These are phyloP conservation scores for Paradisaea rubra DNA, from an alignment of 2,113 vertebrate genomes.

Conservation along the genomic window DNA sequence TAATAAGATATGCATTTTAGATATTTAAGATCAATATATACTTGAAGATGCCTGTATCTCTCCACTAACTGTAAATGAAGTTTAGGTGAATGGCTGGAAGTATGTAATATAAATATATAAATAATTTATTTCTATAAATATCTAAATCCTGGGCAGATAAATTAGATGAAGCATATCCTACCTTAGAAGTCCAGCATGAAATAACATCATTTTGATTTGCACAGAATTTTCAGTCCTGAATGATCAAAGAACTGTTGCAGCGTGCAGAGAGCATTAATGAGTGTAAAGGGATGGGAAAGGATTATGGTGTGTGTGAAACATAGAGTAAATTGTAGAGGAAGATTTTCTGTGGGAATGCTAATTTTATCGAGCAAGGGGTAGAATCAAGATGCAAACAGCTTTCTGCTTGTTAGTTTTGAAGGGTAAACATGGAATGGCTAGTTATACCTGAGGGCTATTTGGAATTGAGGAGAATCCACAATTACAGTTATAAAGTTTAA, in stretches of 20 bases:
- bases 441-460: not conserved
- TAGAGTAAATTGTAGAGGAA: not conserved
- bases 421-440: not conserved
- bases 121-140: not conserved
- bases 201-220: not conserved
- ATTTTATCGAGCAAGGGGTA: not conserved
- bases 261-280: not conserved
- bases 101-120: not conserved
- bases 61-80: not conserved
- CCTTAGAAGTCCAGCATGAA: not conserved
- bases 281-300: not conserved
- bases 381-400: not conserved
- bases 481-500: not conserved
- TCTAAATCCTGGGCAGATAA: not conserved
- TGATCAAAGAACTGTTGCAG: conserved; percentile 7
- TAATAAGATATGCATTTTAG: not conserved
- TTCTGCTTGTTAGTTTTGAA: not conserved
- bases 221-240: not conserved
- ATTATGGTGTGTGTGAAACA: not conserved
- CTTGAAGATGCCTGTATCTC: not conserved
- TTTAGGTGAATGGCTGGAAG: not conserved
- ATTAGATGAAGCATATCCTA: not conserved
- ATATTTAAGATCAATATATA: not conserved
- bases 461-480: not conserved
- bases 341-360: not conserved